Base-by-base conservation (phyloP, 2,888 invertebrate species). In the Dasysyrphus tricinctus region DNA sequence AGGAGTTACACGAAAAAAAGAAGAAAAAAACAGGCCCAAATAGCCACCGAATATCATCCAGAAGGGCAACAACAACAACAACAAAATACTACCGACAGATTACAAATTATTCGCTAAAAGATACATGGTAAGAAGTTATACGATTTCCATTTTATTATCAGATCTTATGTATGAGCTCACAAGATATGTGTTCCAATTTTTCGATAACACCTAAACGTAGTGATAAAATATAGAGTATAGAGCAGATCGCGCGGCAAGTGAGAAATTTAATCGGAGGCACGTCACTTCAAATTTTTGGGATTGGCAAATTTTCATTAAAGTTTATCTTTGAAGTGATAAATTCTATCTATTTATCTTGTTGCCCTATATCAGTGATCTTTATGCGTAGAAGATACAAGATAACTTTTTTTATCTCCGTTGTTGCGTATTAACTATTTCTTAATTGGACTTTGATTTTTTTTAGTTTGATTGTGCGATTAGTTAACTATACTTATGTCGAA, bases 31-130 rank as follows among this genome's bases (percentile, higher is more conserved):
- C 54, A 24, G 54, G 54, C 42, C 61, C 76, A 47, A 77, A 70
- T 77, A 81, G 77, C 85, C 78, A 86, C 85, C 85, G 78, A 86
- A 86, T 81, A 81, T 72, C 67, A 80, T 74, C 74, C 61, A 65
- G 57, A 56, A 80, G 24, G 24, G 24, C 24, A 24, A 24, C 24
- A 37, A 69, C 16, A 49, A 75, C 37, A 67, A 51, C 39, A 24
- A 51, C 51, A 49, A 49, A 51, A 32, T 32, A 14, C 7, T 8
- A 32, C 49, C 54, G 49, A 44, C 34, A 44, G 44, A 72, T 47
- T 72, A 59, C 72, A 47, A 57, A 47, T 57, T 67, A 63, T 34
- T 47, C 44, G 57, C 72, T 34, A 59, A 57, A 72, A 72, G 24
- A 72, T 72, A 56, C 72, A 57, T 19, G 57, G 72, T 56, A 72